These are phyloP conservation scores for Pollenia griseotomentosa DNA, from an alignment of 2,888 invertebrate species.

Conservation along the genomic window DNA sequence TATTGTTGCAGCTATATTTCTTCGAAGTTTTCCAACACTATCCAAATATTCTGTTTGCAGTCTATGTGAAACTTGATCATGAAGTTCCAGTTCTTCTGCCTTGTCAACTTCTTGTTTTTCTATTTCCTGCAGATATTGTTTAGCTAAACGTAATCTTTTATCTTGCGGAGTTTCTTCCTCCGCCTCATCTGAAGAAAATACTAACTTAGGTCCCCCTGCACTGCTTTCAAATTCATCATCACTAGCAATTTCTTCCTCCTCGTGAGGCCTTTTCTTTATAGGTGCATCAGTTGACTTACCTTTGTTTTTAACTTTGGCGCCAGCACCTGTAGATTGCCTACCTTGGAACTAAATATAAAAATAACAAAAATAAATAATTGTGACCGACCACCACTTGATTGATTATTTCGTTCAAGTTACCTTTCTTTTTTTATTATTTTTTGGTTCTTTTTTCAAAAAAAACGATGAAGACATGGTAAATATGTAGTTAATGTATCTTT, in stretches of 20 bases:
- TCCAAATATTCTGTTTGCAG: slow-evolving; percentile 94
- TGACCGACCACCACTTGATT: background rate
- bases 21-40: slow-evolving; percentile 91
- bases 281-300: slow-evolving; percentile 77
- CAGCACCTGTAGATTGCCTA: slow-evolving; percentile 56
- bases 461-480: slow-evolving; percentile 85
- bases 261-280: slow-evolving; percentile 80
- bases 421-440: slow-evolving; percentile 86
- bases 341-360: slow-evolving; percentile 29
- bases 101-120: slow-evolving; percentile 91
- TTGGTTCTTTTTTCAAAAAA: slow-evolving; percentile 87
- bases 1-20: slow-evolving; percentile 89
- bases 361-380: background rate
- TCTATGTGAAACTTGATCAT: slow-evolving; percentile 87
- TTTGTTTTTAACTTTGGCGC: slow-evolving; percentile 72
- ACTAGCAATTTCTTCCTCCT: slow-evolving; percentile 87
- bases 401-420: slow-evolving; percentile 75
- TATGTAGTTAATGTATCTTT: background rate
- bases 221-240: slow-evolving; percentile 87
- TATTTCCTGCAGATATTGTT: slow-evolving; percentile 94
- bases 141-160: slow-evolving; percentile 94
- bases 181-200: slow-evolving; percentile 80
- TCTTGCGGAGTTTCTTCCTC: slow-evolving; percentile 93
- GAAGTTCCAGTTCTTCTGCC: slow-evolving; percentile 87
- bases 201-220: slow-evolving; percentile 81